Evolutionary conservation across 92 coral and sea anemone species (phyloP).

Genomic region (Palythoa grandiflora): DNA sequence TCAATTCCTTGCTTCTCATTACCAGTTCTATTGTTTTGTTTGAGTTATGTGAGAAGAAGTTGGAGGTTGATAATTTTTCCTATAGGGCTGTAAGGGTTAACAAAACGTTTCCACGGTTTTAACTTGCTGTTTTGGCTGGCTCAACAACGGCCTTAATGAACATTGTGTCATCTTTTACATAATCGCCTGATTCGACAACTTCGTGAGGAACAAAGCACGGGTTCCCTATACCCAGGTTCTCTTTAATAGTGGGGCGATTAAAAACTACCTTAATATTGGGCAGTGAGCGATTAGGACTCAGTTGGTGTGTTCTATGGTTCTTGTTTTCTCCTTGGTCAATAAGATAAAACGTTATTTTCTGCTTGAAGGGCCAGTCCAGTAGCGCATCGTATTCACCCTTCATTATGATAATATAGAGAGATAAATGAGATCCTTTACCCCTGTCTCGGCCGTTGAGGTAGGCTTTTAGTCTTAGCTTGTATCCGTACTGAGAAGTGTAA

Average conservation of each 20-base stretch:
- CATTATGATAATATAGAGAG: conserved; percentile 96
- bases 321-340: conserved; percentile 92
- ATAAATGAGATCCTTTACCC: conserved; percentile 91
- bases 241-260: conserved; percentile 90
- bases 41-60: no score
- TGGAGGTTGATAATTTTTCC: no score
- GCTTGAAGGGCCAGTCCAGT: conserved; percentile 98
- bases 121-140: conserved; percentile 59
- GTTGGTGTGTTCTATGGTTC: conserved; percentile 90
- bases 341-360: conserved; percentile 93
- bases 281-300: conserved; percentile 96
- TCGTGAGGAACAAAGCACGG: conserved; percentile 98
- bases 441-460: conserved; percentile 97
- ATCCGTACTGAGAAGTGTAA: conserved; percentile 95
- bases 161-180: conserved; percentile 88
- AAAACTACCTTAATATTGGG: conserved; percentile 99
- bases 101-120: no score
- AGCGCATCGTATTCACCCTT: conserved; percentile 95
- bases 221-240: conserved; percentile 97
- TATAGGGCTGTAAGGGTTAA: no score
- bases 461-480: conserved; percentile 92
- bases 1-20: no score
- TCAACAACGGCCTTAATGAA: conserved; percentile 92
- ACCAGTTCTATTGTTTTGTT: no score
- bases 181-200: conserved; percentile 82